Evolutionary conservation across 2,113 vertebrate genomes (phyloP).

Genomic region (Eulemur macaco): DNA sequence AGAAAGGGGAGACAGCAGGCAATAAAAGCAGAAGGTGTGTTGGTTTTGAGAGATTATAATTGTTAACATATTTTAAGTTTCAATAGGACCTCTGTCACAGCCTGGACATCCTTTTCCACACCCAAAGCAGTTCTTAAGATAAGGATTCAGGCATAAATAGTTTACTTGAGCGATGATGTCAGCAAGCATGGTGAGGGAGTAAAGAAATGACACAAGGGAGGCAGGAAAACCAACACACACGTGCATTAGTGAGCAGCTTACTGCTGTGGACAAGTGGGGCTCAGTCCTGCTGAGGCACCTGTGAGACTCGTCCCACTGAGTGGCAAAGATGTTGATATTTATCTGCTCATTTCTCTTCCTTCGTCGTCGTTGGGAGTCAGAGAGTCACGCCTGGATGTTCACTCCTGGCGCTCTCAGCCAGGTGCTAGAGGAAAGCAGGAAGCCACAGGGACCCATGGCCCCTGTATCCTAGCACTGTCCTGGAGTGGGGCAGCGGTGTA

Average conservation of each 20-base stretch:
- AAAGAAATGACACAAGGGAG: not conserved
- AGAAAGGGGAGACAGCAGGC: not conserved
- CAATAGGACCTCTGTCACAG: not conserved
- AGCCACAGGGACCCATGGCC: rapidly evolving
- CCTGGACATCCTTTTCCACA: not conserved
- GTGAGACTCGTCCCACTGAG: not conserved
- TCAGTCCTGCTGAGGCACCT: not conserved
- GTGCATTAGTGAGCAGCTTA: not conserved
- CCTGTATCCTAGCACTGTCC: not conserved
- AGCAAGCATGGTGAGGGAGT: not conserved
- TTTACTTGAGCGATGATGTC: not conserved
- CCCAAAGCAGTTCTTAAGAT: not conserved
- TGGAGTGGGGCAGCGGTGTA: not conserved
- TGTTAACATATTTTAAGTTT: not conserved
- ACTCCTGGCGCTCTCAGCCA: not conserved
- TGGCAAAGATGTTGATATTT: not conserved
- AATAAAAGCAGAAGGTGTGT: not conserved
- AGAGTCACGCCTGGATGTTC: not conserved
- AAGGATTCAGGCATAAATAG: not conserved
- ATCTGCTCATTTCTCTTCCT: not conserved
- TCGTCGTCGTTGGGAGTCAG: not conserved
- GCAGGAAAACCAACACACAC: not conserved
- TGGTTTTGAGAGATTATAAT: not conserved
- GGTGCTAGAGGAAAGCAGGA: not conserved
- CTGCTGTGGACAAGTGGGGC: too few species aligned